Conservation (phyloP, 2,888 invertebrate species). For the Cheilosia variabilis region DNA sequence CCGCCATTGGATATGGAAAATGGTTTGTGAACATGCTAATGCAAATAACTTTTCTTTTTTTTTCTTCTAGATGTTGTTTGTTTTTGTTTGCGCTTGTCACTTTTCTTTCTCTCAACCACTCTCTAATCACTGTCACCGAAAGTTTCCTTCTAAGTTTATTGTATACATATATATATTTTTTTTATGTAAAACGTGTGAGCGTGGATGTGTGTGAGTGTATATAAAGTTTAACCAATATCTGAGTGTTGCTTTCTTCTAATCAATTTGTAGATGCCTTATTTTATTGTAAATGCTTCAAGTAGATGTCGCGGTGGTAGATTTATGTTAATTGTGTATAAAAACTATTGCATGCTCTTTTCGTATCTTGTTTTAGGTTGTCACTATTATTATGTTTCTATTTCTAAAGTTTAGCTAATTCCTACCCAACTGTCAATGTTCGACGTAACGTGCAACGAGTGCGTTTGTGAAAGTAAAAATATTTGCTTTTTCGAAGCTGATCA, state of each 20-base stretch:
- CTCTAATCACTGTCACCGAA: slow-evolving; percentile 38
- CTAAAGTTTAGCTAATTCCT: too few relatives aligned
- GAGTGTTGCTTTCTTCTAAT: slow-evolving; percentile 11
- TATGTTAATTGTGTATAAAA: slow-evolving; percentile 18
- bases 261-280: slow-evolving; percentile 23
- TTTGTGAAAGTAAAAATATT: too few relatives aligned
- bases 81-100: slow-evolving; percentile 48
- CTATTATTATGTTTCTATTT: neutral
- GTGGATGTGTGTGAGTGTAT: slow-evolving; percentile 47
- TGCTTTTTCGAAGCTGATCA: too few relatives aligned
- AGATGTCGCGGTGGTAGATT: slow-evolving; percentile 36
- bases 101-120: slow-evolving; percentile 49
- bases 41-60: slow-evolving; percentile 45
- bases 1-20: slow-evolving; percentile 96
- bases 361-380: neutral
- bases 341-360: neutral
- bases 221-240: slow-evolving; percentile 6
- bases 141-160: too few relatives aligned
- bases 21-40: slow-evolving; percentile 86
- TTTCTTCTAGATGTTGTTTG: slow-evolving; percentile 75
- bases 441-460: too few relatives aligned
- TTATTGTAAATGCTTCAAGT: slow-evolving; percentile 20
- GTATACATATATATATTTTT: neutral
- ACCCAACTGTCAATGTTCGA: too few relatives aligned
- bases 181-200: slow-evolving; percentile 28